Evolutionary conservation across 92 coral and sea anemone species (phyloP).

Genomic region (Zoanthus gigantus): DNA sequence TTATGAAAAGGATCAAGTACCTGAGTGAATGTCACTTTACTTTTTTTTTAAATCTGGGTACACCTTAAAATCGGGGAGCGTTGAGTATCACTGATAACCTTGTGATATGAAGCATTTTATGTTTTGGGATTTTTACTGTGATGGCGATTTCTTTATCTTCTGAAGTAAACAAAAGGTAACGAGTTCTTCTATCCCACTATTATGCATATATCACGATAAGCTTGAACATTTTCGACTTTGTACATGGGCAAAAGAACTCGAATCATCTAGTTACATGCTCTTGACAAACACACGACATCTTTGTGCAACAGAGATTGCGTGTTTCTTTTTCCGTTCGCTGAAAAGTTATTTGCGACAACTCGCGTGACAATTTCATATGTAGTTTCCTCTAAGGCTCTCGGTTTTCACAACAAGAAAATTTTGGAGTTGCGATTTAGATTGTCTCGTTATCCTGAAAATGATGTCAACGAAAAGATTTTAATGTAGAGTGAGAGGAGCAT

Average conservation of each 20-base stretch:
- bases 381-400: slow-evolving; percentile 15
- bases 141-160: neutral
- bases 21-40: slow-evolving; percentile 3
- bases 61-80: slow-evolving; percentile 38
- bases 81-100: slow-evolving; percentile 44
- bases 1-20: slow-evolving; percentile 17
- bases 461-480: neutral
- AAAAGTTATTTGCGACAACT: neutral
- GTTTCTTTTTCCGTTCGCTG: neutral
- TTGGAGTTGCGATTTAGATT: neutral
- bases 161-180: slow-evolving; percentile 17
- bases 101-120: slow-evolving; percentile 19
- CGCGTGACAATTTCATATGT: slow-evolving; percentile 32
- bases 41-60: slow-evolving; percentile 18
- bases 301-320: neutral
- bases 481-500: slow-evolving; percentile 9
- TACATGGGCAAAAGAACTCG: neutral
- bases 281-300: neutral
- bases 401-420: slow-evolving; percentile 35
- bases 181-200: neutral
- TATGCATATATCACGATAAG: neutral
- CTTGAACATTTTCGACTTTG: neutral
- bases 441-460: slow-evolving; percentile 9
- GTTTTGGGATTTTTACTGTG: neutral
- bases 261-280: slow-evolving; percentile 19